Conservation (phyloP, 2,113 vertebrate genomes). For the Micromys minutus region DNA sequence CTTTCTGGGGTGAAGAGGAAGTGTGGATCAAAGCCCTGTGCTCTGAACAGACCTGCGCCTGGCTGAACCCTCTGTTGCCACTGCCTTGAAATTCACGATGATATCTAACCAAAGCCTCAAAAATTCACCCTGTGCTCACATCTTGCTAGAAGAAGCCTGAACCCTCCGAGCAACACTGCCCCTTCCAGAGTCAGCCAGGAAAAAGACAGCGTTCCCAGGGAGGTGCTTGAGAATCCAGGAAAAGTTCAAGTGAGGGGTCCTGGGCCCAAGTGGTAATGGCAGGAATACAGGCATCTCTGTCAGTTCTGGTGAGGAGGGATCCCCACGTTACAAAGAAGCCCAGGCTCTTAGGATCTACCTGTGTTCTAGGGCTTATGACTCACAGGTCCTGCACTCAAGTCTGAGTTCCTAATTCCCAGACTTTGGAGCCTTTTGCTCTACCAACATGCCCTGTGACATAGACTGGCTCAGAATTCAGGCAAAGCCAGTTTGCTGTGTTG, state of each 20-base stretch:
- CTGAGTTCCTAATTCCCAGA: neutral
- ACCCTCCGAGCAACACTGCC: neutral
- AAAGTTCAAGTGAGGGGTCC: neutral
- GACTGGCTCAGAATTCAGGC: neutral
- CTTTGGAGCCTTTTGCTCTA: neutral
- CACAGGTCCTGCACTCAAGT: neutral
- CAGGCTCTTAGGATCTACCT: neutral
- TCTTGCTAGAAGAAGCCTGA: neutral
- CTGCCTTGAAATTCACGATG: neutral
- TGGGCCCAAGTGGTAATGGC: neutral
- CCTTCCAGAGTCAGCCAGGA: neutral
- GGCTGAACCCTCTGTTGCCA: neutral
- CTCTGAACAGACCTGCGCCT: neutral
- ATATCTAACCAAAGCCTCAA: neutral
- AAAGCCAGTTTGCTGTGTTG: neutral
- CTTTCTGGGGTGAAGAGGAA: neutral
- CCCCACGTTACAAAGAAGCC: neutral
- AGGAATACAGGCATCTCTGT: neutral
- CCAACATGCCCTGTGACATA: rapidly evolving
- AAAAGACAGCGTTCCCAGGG: neutral
- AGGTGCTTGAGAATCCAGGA: neutral
- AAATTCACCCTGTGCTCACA: neutral
- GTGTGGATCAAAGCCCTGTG: neutral
- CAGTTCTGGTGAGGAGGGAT: neutral
- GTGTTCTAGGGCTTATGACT: neutral